Evolutionary conservation across 2,113 vertebrate species (phyloP).

Genomic region (Capricornis sumatraensis): DNA sequence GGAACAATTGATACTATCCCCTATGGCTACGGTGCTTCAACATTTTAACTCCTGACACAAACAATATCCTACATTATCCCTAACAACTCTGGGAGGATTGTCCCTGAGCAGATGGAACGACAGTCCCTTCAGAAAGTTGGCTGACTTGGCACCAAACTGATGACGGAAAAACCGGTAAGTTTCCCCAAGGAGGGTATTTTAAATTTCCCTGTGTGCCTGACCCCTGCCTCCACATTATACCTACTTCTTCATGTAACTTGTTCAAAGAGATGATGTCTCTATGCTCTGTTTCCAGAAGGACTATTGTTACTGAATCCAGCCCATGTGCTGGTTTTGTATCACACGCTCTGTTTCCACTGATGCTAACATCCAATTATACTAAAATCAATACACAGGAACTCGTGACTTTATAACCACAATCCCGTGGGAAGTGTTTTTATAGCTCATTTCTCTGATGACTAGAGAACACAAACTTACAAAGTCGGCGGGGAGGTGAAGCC

Average conservation of each 20-base stretch:
- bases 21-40: not conserved
- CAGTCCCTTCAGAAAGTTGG: not conserved
- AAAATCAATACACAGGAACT: not conserved
- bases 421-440: not conserved
- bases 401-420: not conserved
- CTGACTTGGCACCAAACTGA: not conserved
- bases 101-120: not conserved
- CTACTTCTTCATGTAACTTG: not conserved
- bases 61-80: not conserved
- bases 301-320: not conserved
- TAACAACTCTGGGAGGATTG: not conserved
- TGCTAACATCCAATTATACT: not conserved
- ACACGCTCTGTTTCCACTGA: not conserved
- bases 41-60: not conserved
- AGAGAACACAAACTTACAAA: constrained; percentile 83
- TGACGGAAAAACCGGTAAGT: not conserved
- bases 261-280: not conserved
- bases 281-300: not conserved
- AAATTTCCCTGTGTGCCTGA: not conserved
- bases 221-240: no score
- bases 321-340: not conserved
- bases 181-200: not conserved
- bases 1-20: not conserved
- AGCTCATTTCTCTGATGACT: not conserved
- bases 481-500: constrained; percentile 86